Conservation (phyloP, 23 tunicate genomes). For the Styela clava region DNA sequence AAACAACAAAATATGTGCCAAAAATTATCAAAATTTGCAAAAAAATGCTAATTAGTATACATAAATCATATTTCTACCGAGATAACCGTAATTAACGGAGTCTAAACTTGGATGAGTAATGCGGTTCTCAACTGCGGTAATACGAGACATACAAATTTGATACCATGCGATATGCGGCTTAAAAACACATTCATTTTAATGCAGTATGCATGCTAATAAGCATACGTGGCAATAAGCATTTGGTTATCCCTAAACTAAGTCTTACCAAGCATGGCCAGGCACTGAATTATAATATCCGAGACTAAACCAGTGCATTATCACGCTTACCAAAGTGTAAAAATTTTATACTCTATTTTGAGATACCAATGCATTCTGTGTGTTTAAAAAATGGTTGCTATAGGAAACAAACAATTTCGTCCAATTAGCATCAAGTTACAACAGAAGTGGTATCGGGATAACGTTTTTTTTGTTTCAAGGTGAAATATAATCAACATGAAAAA, state of each 20-base stretch:
- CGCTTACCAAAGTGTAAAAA: no score
- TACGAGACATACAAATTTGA: constrained; percentile 2
- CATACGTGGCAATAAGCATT: no score
- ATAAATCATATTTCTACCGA: neutral
- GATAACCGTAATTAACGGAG: neutral
- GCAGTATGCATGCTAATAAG: neutral
- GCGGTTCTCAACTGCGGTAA: neutral
- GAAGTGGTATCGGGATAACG: neutral
- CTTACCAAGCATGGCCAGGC: no score
- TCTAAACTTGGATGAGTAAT: neutral
- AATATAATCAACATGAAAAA: neutral
- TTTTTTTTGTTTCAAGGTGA: neutral
- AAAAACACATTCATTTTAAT: neutral
- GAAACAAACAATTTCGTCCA: neutral
- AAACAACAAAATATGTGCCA: neutral
- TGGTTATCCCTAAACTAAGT: no score
- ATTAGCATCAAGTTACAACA: neutral
- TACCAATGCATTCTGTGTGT: no score
- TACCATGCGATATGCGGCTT: constrained; percentile 13
- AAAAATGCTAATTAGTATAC: neutral
- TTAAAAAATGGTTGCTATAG: neutral
- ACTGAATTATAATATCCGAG: no score
- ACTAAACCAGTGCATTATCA: no score
- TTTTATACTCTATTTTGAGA: no score
- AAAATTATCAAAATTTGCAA: neutral